Base-by-base conservation (phyloP, 1,140 invertebrate genomes). In the Ceratoteleas bidentatus region DNA sequence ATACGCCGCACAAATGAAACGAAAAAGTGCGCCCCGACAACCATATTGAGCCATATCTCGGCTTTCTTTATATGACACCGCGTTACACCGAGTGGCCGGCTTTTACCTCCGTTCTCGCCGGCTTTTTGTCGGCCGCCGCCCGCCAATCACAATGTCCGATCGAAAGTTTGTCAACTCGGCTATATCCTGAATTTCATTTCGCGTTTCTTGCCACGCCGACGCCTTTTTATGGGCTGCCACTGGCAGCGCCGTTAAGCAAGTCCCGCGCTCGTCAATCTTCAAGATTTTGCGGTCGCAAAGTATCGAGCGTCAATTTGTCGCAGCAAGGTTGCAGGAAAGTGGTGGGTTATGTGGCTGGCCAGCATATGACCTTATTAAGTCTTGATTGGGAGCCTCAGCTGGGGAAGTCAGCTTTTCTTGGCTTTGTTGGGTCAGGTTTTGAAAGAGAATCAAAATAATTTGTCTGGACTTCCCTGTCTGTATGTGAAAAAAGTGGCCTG, bases 171-270 rank as follows among this genome's bases (percentile, higher is more conserved):
- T 72, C 68, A 62, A 45, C 43, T 62, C 13, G 43, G 34, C 13
- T 58, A 69, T 50, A 69, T 69, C 65, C 57, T 54, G 58, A 72
- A 72, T 72, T 72, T 72, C 58, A 72, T 72, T 62, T 62, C 49
- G 8, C 65, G 24, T 56, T 57, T 68, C 60, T 64, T 50, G 16
- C 53, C 32, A 40, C 10, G 49, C 11, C 15, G 5, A 65, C 36
- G 34, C 57, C 57, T 56, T 57, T 57, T 34, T 68, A 36, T 57
- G 34, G 52, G 0, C 33, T 64, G 61, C 61, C 33, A 64, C 32
- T 38, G 14, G 34, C 24, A 49, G 43, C 33, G 14, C 43, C 16
- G 49, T 36, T 9, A 13, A 56, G 38, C 38, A 56, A 16, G 24
- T 24, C 11, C n/a, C n/a, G n/a, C n/a, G n/a, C n/a, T n/a, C n/a